A percentile compares a stretch with the other conserved stretches of the same genome.
Conservation (phyloP, 2,797 vertebrate species). For the Brotula barbata region DNA sequence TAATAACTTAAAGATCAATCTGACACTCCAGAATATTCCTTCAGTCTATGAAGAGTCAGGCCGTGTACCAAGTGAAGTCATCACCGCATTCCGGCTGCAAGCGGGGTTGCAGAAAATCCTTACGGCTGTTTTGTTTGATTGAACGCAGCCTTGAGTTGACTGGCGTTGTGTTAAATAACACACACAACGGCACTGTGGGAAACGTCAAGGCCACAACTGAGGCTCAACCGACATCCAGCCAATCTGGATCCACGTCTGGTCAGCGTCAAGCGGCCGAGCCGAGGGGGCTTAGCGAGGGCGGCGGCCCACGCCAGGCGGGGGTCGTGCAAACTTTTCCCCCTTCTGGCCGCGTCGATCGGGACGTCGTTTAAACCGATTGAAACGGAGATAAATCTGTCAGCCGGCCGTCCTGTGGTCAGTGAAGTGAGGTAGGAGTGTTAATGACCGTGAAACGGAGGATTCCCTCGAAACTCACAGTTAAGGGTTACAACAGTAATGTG, state of each 20-base stretch:
- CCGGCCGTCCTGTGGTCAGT: slow-evolving; percentile 31
- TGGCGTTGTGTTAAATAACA: slow-evolving; percentile 60
- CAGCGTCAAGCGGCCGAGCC: slow-evolving; percentile 46
- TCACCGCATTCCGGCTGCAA: too few relatives aligned
- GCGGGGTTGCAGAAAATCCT: slow-evolving; percentile 25
- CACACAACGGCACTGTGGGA: slow-evolving; percentile 46
- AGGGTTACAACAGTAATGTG: slow-evolving; percentile 48
- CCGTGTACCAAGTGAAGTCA: too few relatives aligned
- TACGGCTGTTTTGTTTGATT: slow-evolving; percentile 54
- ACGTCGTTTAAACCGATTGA: slow-evolving; percentile 52
- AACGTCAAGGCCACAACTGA: slow-evolving; percentile 48
- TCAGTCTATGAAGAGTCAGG: too few relatives aligned
- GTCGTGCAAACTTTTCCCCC: slow-evolving; percentile 59
- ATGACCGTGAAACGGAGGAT: slow-evolving; percentile 47
- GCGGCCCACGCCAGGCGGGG: too few relatives aligned
- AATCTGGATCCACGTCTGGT: slow-evolving; percentile 55
- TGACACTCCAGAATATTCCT: too few relatives aligned
- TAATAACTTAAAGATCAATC: too few relatives aligned
- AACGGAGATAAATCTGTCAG: slow-evolving; percentile 63
- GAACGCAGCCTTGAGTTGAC: slow-evolving; percentile 62
- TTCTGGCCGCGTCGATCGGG: slow-evolving; percentile 39
- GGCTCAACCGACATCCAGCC: slow-evolving; percentile 59
- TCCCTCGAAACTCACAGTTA: slow-evolving; percentile 53
- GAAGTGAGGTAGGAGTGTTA: slow-evolving; percentile 42
- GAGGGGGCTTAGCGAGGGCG: slow-evolving; percentile 29